A percentile compares a stretch with the other conserved stretches of the same genome.
These are phyloP conservation scores for Aurelia coerulea DNA, from an alignment of 30 jellyfish, hydroid and myxozoan genomes.

Conservation along the genomic window DNA sequence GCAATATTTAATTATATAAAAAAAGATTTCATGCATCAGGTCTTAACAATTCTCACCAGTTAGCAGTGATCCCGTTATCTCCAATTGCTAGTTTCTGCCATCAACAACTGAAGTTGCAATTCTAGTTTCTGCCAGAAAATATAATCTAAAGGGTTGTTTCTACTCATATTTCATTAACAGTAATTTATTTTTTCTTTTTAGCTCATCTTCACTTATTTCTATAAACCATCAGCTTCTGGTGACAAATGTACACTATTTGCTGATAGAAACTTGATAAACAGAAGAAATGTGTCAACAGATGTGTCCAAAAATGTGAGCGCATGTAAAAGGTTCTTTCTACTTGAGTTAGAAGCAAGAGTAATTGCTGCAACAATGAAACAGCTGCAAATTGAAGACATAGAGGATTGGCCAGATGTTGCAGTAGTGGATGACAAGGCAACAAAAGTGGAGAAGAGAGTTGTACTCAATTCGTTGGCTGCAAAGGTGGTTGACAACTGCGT, in stretches of 20 bases:
- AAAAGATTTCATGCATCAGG: not conserved
- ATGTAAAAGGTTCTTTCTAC: constrained; percentile 17
- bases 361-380: constrained; percentile 32
- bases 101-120: not conserved
- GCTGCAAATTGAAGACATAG: constrained; percentile 17
- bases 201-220: constrained; percentile 26
- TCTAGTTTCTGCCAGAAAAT: not conserved
- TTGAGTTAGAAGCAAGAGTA: constrained; percentile 26
- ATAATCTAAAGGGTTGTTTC: not conserved
- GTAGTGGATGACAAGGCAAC: not conserved
- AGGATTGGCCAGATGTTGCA: constrained; percentile 11
- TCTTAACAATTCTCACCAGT: not conserved
- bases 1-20: not conserved
- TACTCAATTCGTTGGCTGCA: constrained; percentile 22
- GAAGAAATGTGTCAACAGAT: constrained; percentile 24
- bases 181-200: not conserved
- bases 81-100: not conserved
- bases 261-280: not conserved
- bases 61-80: no score
- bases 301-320: constrained; percentile 4
- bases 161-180: not conserved
- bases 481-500: constrained; percentile 20
- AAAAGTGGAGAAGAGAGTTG: not conserved
- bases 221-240: constrained; percentile 27
- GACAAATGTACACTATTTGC: constrained; percentile 29